Evolutionary conservation across 2,113 vertebrate genomes (phyloP).

Genomic region (Felis chaus): DNA sequence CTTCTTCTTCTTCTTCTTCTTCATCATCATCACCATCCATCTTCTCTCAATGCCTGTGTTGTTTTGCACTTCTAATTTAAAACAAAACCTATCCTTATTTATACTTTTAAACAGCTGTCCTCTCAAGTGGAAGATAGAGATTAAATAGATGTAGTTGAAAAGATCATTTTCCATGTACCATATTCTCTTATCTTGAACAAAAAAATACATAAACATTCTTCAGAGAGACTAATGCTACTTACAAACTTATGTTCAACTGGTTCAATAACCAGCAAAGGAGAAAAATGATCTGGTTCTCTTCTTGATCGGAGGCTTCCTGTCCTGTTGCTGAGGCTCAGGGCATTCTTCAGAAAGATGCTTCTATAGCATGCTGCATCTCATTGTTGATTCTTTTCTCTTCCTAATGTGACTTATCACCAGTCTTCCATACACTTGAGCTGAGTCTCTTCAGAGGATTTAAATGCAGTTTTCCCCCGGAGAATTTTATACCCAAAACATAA

Average conservation of each 20-base stretch:
- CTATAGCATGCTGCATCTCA: background rate
- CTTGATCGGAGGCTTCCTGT: background rate
- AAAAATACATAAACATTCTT: background rate
- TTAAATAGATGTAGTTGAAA: background rate
- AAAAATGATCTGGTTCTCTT: background rate
- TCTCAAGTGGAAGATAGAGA: background rate
- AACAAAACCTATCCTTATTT: background rate
- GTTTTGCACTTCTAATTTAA: background rate
- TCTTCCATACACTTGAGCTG: background rate
- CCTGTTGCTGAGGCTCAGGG: background rate
- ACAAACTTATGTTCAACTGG: background rate
- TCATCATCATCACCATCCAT: too few species aligned
- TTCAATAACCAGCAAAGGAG: background rate
- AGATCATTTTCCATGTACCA: background rate
- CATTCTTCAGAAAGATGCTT: background rate
- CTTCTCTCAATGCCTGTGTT: background rate
- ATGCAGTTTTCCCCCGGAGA: slow-evolving; percentile 42
- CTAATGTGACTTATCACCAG: background rate
- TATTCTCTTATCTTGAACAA: background rate
- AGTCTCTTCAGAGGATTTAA: slow-evolving; percentile 46
- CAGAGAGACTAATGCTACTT: background rate
- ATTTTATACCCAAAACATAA: slow-evolving; percentile 52
- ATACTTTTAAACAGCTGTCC: background rate
- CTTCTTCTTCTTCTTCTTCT: background rate
- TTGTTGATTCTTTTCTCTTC: background rate